Evolutionary conservation across 1,140 invertebrate genomes (phyloP).

Genomic region (Anoplolepis gracilipes): DNA sequence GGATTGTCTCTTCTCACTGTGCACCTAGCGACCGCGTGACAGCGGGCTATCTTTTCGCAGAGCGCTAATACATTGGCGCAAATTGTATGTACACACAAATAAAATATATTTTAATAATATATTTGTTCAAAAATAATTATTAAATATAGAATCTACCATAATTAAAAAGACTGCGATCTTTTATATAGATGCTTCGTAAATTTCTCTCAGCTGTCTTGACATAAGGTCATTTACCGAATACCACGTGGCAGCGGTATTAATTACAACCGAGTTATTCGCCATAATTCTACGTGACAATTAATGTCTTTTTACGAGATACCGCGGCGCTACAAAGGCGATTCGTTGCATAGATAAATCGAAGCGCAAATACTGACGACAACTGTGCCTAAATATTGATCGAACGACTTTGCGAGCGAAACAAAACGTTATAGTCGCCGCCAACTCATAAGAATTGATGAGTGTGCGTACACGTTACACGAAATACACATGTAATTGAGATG

Average conservation of each 20-base stretch:
- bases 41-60: no score
- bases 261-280: constrained; percentile 8
- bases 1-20: no score
- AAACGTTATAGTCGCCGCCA: background rate
- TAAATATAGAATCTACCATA: background rate
- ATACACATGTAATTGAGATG: constrained; percentile 6
- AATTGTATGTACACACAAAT: no score
- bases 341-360: constrained; percentile 22
- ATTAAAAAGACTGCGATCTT: background rate
- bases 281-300: constrained; percentile 48
- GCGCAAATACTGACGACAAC: background rate
- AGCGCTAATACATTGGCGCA: no score
- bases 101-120: background rate
- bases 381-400: constrained; percentile 65
- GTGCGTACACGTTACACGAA: constrained; percentile 16
- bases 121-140: constrained; percentile 3
- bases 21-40: no score
- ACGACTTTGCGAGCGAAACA: background rate
- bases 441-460: constrained; percentile 45
- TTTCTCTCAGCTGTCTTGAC: background rate
- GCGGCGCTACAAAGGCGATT: constrained; percentile 41
- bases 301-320: constrained; percentile 26
- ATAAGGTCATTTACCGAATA: constrained; percentile 23
- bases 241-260: constrained; percentile 6
- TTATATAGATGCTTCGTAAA: background rate